phyloP scores from a whole-genome alignment of 2,113 vertebrate genomes.

The Speoplatyrhinus poulsoni region DNA sequence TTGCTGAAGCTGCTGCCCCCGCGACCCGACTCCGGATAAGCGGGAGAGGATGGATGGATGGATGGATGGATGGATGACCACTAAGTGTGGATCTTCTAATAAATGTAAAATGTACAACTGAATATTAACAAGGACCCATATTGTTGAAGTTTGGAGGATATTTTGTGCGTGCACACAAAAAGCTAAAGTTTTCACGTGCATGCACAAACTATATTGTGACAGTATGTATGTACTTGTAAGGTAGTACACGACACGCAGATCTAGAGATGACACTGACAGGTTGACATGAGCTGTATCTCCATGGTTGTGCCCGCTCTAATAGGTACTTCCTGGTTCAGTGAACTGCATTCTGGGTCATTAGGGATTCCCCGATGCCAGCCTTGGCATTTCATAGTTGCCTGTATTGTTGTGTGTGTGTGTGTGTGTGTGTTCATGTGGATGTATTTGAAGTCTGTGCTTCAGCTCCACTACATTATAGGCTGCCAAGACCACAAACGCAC shows the following conservation, averaged over 20 bases:
- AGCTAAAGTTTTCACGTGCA: no score
- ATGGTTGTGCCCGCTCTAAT: slow-evolving; percentile 56
- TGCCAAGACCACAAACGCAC: slow-evolving; percentile 17
- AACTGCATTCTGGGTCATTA: slow-evolving; percentile 69
- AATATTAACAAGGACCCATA: no score
- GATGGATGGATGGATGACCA: no score
- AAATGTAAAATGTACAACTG: no score
- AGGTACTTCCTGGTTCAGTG: slow-evolving; percentile 66
- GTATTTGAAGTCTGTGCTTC: slow-evolving; percentile 31
- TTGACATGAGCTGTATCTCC: slow-evolving; percentile 13
- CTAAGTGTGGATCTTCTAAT: no score
- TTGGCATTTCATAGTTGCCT: slow-evolving; percentile 47
- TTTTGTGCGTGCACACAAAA: no score
- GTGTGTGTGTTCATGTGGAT: slow-evolving; percentile 1
- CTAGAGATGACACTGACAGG: slow-evolving; percentile 38
- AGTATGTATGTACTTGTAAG: neutral
- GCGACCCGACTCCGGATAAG: no score
- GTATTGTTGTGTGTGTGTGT: slow-evolving; percentile 23
- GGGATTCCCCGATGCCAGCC: slow-evolving; percentile 61
- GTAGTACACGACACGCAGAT: slow-evolving; percentile 14
- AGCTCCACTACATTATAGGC: slow-evolving; percentile 11
- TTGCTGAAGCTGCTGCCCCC: no score
- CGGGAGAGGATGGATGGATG: no score
- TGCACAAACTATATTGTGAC: no score
- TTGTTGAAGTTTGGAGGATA: no score